Conservation (phyloP, 1,140 invertebrate genomes). For the Hyphantria cunea region DNA sequence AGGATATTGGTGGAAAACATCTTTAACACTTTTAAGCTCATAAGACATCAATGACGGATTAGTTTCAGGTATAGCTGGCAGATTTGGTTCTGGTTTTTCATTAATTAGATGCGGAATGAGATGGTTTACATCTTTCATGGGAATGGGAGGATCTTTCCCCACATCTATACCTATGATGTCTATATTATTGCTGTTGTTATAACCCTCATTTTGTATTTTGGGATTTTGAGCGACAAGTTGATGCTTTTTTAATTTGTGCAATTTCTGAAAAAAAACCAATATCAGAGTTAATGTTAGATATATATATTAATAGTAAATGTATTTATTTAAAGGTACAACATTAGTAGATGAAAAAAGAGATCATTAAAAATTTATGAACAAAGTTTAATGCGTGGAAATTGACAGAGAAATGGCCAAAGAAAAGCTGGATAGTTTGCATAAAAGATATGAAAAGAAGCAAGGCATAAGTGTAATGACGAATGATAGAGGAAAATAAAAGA, state of each 20-base stretch:
- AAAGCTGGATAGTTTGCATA: no score
- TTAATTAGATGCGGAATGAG: constrained; percentile 41
- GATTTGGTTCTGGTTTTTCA: constrained; percentile 36
- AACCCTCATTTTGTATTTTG: constrained; percentile 49
- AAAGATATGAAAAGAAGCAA: no score
- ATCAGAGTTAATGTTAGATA: neutral
- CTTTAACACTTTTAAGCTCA: constrained; percentile 42
- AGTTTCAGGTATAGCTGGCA: constrained; percentile 24
- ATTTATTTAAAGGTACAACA: no score
- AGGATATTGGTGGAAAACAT: constrained; percentile 38
- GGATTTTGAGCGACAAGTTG: constrained; percentile 36
- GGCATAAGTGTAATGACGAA: no score
- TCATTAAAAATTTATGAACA: no score
- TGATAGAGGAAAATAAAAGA: no score
- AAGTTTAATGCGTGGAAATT: no score
- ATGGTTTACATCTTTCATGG: constrained; percentile 38
- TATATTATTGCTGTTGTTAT: constrained; percentile 55
- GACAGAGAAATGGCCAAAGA: no score
- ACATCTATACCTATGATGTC: constrained; percentile 70
- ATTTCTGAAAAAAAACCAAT: constrained; percentile 58
- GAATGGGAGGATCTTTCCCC: constrained; percentile 45
- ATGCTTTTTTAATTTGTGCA: constrained; percentile 68
- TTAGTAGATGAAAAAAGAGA: no score
- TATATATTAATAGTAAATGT: no score
- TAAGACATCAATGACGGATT: constrained; percentile 32